Base-by-base conservation (phyloP, 2,888 invertebrate genomes). In the Hedychridium roseum region DNA sequence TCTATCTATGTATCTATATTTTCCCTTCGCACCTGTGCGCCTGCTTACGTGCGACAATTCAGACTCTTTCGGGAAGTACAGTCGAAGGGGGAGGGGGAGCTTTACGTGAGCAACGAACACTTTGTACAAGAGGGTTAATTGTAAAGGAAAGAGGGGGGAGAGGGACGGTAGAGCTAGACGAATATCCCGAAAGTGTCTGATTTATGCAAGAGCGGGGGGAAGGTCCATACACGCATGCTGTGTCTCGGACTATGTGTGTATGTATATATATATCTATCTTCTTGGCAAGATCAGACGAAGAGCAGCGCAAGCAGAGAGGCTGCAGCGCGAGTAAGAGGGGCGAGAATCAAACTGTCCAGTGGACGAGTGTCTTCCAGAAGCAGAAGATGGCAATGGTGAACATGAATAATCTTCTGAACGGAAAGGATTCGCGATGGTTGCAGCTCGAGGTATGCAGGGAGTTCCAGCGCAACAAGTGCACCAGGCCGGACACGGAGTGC, bases 401-500 rank as follows among this genome's bases (percentile, higher is more conserved):
- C 85, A 92, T 94, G 91, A 94, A 93, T 86, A 95, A 93, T 86
- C 88, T 96, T 79, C 87, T 96, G 79, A 96, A 94, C 84, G 95
- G 94, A 80, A 99, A 98, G 85, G 99, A 99, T 86, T 97, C 97
- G 73, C 92, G 98, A 81, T 99, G 99, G 99, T 88, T 99, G 77
- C 98, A 99, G 82, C 87, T 99, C 81, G 99, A 99, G 85, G 99
- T 98, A 81, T 96, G 94, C 86, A 90, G 98, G 73, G 99, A 99
- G 85, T 99, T 94, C 85, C 97, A 98, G 86, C 89, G 99, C 82
- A 97, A 97, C 88, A 98, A 98, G 87, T 99, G 99, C 85, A 94
- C 97, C 77, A 89, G 99, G 80, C 92, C 96, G 64, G 98, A 99
- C 85, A 94, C 95, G 80, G 98, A 99, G 84, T 99, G 99, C 90